Conservation (phyloP, 2,113 vertebrate species). For the Silurus asotus region DNA sequence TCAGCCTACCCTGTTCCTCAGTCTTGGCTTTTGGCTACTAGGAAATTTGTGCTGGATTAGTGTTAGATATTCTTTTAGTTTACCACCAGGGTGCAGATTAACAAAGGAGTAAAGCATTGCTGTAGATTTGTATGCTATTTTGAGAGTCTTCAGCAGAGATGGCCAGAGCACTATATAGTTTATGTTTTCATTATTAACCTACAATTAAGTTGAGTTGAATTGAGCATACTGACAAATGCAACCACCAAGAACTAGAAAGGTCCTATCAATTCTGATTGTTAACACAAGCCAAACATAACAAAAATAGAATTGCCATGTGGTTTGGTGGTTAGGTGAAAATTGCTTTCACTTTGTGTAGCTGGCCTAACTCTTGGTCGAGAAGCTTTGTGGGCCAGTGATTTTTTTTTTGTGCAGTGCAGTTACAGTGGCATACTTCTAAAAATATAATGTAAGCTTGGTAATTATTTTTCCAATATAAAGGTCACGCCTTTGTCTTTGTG, state of each 20-base stretch:
- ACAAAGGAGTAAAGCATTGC: not conserved
- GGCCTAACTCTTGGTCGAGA: not conserved
- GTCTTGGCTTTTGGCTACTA: constrained; percentile 37
- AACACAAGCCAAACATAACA: not conserved
- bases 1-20: constrained; percentile 63
- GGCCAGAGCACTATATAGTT: not conserved
- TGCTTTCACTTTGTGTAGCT: not conserved
- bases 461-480: not conserved
- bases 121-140: not conserved
- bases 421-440: not conserved
- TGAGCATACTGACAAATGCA: not conserved
- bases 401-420: not conserved
- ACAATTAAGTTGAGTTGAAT: not conserved
- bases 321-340: constrained; percentile 1
- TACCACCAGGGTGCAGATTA: not conserved
- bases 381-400: constrained; percentile 3
- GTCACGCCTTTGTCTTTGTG: not conserved
- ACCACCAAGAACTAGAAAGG: not conserved
- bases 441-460: not conserved
- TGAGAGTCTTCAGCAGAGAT: not conserved
- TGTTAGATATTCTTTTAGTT: constrained; percentile 3
- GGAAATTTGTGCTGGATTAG: constrained; percentile 44
- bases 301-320: not conserved
- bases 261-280: not conserved
- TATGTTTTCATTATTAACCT: not conserved